Base-by-base conservation (phyloP, 2,797 vertebrate species). In the Iguana delicatissima region DNA sequence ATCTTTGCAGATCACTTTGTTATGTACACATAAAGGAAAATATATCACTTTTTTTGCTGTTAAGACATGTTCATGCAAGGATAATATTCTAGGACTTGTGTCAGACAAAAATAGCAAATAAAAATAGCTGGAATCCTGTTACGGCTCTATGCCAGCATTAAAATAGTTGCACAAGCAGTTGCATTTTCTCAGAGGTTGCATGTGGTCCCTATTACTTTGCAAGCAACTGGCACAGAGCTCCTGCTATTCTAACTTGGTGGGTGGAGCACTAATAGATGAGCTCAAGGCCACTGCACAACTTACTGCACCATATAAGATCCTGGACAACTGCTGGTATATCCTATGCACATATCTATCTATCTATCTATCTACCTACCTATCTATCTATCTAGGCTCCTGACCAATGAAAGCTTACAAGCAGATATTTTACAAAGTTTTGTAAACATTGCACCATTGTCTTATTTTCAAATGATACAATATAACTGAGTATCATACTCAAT, bases 41-140 rank as follows among this genome's bases (percentile, higher is more conserved):
- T 24, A 18, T 3, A 92, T 89, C 6, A 93, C 42, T 46, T 12
- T 18, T 77, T 32, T 46, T 32, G 69, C 26, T 59, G 14, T 52
- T 80, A 77, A 92, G 24, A 89, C 91, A 92, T 6, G 55, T 1
- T 0, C 4, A 59, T 82, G 72, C 73, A 26, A 32, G 12, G 67
- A 62, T 50, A 59, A 81, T 35, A 88, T 18, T 77, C 12, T 46
- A 52, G 20, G 62, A 29, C 32, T 9, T 2, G 6, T 90, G 42
- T 3, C 35, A 2, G 0, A 2, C 9, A 77, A 35, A 32, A 84
- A 50, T 3, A 69, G 1, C 0, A 79, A 8, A 77, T 14, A 42
- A 20, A 59, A 32, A 88, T n/a, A 0, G 55, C 9, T 32, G 38
- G 10, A 62, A 76, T 38, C 20, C 29, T 88, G 24, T 16, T 64